Base-by-base conservation (phyloP, 2,797 vertebrate species). In the Channa striata region DNA sequence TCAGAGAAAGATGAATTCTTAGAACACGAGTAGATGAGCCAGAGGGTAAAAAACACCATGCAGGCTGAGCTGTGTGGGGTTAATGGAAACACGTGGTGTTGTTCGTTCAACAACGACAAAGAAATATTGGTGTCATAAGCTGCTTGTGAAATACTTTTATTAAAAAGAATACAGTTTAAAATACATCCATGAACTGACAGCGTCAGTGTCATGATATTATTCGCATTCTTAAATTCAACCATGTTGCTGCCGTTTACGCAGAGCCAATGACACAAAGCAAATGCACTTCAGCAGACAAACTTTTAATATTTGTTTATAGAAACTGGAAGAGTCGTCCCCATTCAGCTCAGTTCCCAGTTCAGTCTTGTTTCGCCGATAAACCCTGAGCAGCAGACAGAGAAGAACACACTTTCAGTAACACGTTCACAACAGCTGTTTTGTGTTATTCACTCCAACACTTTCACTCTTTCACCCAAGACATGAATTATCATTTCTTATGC, bases 71-170 rank as follows among this genome's bases (percentile, higher is more conserved):
- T 10, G 19, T 14, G 33, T 37, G 53, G 13, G 12, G 25, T 30
- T 6, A 4, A 30, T 30, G 25, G 25, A 30, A 30, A 30, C 25
- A 1, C n/a, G n/a, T n/a, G n/a, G n/a, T n/a, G n/a, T n/a, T n/a
- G n/a, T n/a, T n/a, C n/a, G n/a, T 33, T 49, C 19, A 60, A 30
- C 25, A 14, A 43, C 2, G 36, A 4, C 19, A 57, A 62, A 58
- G n/a, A 11, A 74, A 68, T 0, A 30, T 4, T 13, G 4, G 65
- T 16, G 7, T 4, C 65, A 21, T 6, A 0, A 5, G 1, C 17
- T 9, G n/a, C 8, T 8, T 65, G 19, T 43, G 11, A 52, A 46
- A 40, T 8, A 16, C 4, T 17, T 83, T 80, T 80, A 83, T 72
- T 83, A 20, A 75, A 25, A 50, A 46, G 11, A 33, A n/a, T 23